Evolutionary conservation across 2,888 invertebrate genomes (phyloP).

Genomic region (Philopedon plagiatum): DNA sequence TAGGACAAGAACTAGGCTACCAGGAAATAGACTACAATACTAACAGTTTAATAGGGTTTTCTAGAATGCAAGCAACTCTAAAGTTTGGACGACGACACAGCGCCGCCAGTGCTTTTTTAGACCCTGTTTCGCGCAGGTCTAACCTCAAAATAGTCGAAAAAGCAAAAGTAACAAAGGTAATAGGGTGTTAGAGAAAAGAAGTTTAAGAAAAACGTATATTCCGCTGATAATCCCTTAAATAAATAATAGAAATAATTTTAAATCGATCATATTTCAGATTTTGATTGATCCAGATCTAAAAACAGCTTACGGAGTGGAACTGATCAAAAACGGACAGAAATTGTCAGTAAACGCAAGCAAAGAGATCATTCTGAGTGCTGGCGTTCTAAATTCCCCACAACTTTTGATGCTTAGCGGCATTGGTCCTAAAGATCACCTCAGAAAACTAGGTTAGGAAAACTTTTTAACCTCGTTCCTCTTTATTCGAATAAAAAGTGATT

Average conservation of each 20-base stretch:
- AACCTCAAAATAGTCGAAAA: slow-evolving; percentile 79
- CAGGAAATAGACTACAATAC: slow-evolving; percentile 67
- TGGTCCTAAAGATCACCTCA: slow-evolving; percentile 75
- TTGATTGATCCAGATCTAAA: slow-evolving; percentile 76
- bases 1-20: slow-evolving; percentile 67
- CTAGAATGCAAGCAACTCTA: slow-evolving; percentile 68
- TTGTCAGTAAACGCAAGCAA: slow-evolving; percentile 74
- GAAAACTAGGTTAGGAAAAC: slow-evolving; percentile 68
- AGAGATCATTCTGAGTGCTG: slow-evolving; percentile 89
- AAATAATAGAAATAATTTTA: background rate
- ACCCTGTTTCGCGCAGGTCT: slow-evolving; percentile 70
- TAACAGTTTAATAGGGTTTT: slow-evolving; percentile 65
- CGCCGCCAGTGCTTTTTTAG: slow-evolving; percentile 74
- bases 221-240: no score
- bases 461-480: no score
- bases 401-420: slow-evolving; percentile 85
- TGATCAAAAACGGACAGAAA: slow-evolving; percentile 67
- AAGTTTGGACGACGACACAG: slow-evolving; percentile 72
- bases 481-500: no score
- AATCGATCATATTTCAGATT: slow-evolving; percentile 63
- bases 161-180: slow-evolving; percentile 73
- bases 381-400: slow-evolving; percentile 91
- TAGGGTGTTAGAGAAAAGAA: background rate
- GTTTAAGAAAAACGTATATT: background rate
- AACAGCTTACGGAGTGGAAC: slow-evolving; percentile 76